Conservation (phyloP, 2,888 invertebrate genomes). For the Biston betularia region DNA sequence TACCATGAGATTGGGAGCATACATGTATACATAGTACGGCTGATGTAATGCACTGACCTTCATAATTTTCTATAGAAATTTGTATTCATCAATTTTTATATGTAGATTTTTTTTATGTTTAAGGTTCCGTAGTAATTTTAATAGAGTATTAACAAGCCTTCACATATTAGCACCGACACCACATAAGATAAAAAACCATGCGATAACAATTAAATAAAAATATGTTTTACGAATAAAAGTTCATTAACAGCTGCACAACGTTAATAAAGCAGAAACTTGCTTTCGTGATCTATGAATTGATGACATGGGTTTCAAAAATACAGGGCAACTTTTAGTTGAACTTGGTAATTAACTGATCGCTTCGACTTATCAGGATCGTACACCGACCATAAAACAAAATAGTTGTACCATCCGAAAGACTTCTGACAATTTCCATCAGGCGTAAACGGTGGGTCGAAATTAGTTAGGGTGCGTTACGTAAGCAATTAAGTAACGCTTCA, state of each 20-base stretch:
- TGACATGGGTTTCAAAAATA: neutral
- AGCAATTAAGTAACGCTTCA: neutral
- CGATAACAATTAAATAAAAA: slow-evolving; percentile 18
- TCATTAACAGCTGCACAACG: slow-evolving; percentile 5
- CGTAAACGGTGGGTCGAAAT: no score
- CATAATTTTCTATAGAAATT: slow-evolving; percentile 22
- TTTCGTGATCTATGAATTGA: neutral
- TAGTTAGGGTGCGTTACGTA: no score
- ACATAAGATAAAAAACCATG: slow-evolving; percentile 42
- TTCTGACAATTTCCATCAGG: no score
- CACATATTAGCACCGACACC: slow-evolving; percentile 47
- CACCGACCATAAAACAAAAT: no score
- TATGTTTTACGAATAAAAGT: neutral
- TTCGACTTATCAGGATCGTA: no score
- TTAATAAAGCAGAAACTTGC: slow-evolving; percentile 5
- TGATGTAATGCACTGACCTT: slow-evolving; percentile 42
- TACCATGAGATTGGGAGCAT: slow-evolving; percentile 42
- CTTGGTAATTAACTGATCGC: no score
- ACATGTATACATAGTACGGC: slow-evolving; percentile 28
- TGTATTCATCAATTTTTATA: slow-evolving; percentile 3
- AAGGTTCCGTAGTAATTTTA: neutral
- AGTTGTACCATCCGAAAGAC: no score
- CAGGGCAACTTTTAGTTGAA: neutral
- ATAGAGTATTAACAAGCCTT: slow-evolving; percentile 30
- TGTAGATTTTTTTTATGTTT: slow-evolving; percentile 6